Percentiles rank a stretch among this genome's conserved stretches.
phyloP scores from a whole-genome alignment of 2,113 vertebrate genomes.

The Syngnathoides biaculeatus region DNA sequence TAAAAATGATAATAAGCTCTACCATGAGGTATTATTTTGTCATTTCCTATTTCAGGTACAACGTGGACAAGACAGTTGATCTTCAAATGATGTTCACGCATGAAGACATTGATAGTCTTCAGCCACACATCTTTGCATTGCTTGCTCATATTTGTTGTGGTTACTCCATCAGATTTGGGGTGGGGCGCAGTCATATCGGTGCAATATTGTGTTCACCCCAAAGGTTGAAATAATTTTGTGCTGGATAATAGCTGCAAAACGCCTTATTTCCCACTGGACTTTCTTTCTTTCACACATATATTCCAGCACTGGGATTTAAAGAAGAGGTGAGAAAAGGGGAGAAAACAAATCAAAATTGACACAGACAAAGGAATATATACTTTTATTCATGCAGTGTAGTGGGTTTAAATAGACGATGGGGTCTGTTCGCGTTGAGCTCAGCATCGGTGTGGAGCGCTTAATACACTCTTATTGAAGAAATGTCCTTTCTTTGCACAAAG shows the following conservation, averaged over 20 bases:
- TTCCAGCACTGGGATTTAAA: conserved; percentile 60
- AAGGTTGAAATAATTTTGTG: conserved; percentile 75
- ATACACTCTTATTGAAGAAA: conserved; percentile 67
- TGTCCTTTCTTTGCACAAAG: conserved; percentile 62
- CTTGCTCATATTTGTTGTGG: conserved; percentile 62
- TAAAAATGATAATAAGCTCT: neutral
- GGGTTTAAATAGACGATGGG: conserved; percentile 52
- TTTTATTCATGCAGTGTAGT: conserved; percentile 47
- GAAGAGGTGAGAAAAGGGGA: neutral
- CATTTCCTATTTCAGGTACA: neutral
- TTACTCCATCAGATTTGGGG: conserved; percentile 62
- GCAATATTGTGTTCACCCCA: conserved; percentile 71
- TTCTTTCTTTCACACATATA: conserved; percentile 63
- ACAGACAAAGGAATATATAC: conserved; percentile 21
- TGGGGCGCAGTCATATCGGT: conserved; percentile 63
- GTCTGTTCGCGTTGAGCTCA: conserved; percentile 63
- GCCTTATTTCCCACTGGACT: conserved; percentile 74
- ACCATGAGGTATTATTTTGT: neutral
- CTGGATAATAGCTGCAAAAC: conserved; percentile 73
- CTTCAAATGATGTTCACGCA: conserved; percentile 35
- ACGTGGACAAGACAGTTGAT: conserved; percentile 23
- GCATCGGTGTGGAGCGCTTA: conserved; percentile 64
- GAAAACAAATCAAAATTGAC: conserved; percentile 36
- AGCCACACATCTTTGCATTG: conserved; percentile 30
- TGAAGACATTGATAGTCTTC: conserved; percentile 39